Percentiles rank a stretch among this genome's conserved stretches.
These are phyloP conservation scores for Hydrolagus colliei DNA, from an alignment of 2,797 vertebrate species.

Conservation along the genomic window DNA sequence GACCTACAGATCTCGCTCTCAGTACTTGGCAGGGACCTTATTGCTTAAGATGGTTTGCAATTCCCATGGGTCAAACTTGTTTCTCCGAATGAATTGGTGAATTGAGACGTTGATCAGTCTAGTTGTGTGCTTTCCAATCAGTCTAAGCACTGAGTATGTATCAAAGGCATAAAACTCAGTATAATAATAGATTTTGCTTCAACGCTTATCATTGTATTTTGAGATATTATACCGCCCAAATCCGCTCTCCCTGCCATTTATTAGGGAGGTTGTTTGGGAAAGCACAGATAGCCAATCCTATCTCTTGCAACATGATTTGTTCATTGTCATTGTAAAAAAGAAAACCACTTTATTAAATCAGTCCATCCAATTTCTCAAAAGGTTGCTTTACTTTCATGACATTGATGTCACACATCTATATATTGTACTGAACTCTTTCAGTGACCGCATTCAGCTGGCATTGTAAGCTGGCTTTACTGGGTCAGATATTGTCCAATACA, in stretches of 20 bases:
- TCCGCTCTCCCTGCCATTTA: background rate
- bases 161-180: no score
- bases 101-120: background rate
- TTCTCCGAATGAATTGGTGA: background rate
- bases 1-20: background rate
- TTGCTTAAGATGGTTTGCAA: background rate
- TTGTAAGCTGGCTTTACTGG: no score
- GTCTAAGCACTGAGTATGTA: no score
- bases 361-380: no score
- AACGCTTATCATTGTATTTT: background rate
- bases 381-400: no score
- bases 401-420: no score
- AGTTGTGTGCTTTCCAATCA: no score
- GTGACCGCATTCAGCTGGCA: no score
- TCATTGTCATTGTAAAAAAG: no score
- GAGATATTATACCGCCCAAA: background rate
- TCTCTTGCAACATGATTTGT: background rate
- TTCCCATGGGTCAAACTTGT: background rate
- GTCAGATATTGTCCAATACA: no score
- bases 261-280: background rate
- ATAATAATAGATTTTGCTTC: background rate
- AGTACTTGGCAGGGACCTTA: slow-evolving; percentile 7
- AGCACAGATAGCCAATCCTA: background rate
- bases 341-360: no score
- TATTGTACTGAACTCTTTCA: no score